Percentiles rank a stretch among this genome's conserved stretches.
Conservation (phyloP, 1,140 invertebrate species). For the Achatina immaculata region DNA sequence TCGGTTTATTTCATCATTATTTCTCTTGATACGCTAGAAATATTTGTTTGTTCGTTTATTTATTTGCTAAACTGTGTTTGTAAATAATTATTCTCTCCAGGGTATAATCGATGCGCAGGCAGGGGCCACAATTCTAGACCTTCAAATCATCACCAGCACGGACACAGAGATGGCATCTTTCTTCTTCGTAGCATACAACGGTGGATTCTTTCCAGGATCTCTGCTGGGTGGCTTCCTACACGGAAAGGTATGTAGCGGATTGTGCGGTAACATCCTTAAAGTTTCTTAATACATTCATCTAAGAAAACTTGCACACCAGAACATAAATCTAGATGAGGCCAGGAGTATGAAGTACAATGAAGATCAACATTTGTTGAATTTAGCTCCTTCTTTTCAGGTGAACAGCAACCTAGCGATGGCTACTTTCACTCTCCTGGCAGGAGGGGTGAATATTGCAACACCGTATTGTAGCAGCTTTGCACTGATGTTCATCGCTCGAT, state of each 20-base stretch:
- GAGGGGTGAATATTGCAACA: not conserved
- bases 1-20: not conserved
- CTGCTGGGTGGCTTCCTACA: not conserved
- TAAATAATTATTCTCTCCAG: too few species aligned
- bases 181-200: slow-evolving; percentile 41
- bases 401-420: not conserved
- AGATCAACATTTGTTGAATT: not conserved
- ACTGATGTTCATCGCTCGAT: not conserved
- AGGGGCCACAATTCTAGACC: slow-evolving; percentile 51
- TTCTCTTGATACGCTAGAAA: not conserved
- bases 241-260: not conserved
- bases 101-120: slow-evolving; percentile 45
- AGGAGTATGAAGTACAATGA: not conserved
- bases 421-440: not conserved
- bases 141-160: slow-evolving; percentile 49
- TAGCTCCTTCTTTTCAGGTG: not conserved
- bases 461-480: not conserved
- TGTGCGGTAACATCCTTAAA: too few species aligned
- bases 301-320: not conserved
- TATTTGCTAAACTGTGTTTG: not conserved
- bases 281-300: not conserved
- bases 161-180: slow-evolving; percentile 42
- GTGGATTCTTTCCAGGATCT: slow-evolving; percentile 22
- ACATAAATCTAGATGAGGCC: not conserved
- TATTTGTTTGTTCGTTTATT: not conserved